Evolutionary conservation across 2,888 invertebrate species (phyloP).

Genomic region (Calliopum simillimum): DNA sequence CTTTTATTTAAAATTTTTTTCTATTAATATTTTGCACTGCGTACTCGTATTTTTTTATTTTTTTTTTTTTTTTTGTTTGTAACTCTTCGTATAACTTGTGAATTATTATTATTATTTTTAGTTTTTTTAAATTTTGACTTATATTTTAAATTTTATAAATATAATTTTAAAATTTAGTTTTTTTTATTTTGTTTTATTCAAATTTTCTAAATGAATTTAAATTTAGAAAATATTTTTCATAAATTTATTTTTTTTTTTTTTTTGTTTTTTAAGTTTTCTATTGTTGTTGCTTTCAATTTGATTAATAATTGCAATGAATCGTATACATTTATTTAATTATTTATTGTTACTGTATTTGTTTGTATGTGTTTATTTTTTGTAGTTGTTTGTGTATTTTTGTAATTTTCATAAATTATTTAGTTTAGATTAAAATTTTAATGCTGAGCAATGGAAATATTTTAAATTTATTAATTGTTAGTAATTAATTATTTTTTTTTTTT

Average conservation of each 20-base stretch:
- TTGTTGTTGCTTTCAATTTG: slow-evolving; percentile 50
- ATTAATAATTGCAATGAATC: slow-evolving; percentile 63
- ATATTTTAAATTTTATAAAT: slow-evolving; percentile 50
- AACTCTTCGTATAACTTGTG: slow-evolving; percentile 54
- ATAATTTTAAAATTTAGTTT: slow-evolving; percentile 30
- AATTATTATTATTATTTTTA: slow-evolving; percentile 37
- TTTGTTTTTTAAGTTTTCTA: slow-evolving; percentile 9
- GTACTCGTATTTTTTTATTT: slow-evolving; percentile 61
- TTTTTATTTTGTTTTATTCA: slow-evolving; percentile 37
- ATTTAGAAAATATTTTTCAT: neutral
- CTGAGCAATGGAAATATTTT: slow-evolving; percentile 40
- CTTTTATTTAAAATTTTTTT: slow-evolving; percentile 42
- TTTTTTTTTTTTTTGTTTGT: no score
- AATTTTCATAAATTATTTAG: slow-evolving; percentile 47
- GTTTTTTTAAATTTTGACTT: slow-evolving; percentile 47
- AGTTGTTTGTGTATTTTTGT: slow-evolving; percentile 38
- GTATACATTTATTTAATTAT: slow-evolving; percentile 59
- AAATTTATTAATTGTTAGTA: slow-evolving; percentile 21
- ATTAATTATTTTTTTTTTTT: slow-evolving; percentile 39
- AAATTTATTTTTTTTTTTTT: slow-evolving; percentile 34
- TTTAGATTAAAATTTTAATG: slow-evolving; percentile 53
- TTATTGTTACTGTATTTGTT: slow-evolving; percentile 40
- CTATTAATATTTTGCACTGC: slow-evolving; percentile 54
- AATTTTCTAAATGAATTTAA: slow-evolving; percentile 38
- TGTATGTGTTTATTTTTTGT: slow-evolving; percentile 44